Evolutionary conservation across 2,113 vertebrate species (phyloP), one percentile per base, ranked within the genome.

Genomic region (Rhombomys opimus): DNA sequence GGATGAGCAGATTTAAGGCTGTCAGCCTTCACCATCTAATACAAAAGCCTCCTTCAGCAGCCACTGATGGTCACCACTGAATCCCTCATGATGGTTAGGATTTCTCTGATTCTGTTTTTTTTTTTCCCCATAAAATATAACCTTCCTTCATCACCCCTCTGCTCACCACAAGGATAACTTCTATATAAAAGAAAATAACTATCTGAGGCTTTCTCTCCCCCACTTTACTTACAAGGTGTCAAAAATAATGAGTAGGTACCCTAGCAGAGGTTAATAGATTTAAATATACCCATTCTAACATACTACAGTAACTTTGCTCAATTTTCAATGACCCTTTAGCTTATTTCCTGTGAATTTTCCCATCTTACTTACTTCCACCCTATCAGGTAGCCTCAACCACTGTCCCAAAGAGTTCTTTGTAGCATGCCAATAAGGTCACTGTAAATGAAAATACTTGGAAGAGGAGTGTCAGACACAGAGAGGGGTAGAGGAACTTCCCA

Each of bases 11-110:
- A 3, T 32, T 61, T 4, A 17, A 30, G n/a, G 52, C 52, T 46
- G 4, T 67, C 10, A 8, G n/a, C 65, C 41, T 82, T 54, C 25
- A n/a, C 32, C 30, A 7, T 23, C 46, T 22, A 13, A 22, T 14
- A 52, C 41, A 35, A 70, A 52, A 30, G 10, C 15, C 7, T n/a
- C 46, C 8, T 35, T 70, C 46, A 23, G 35, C 25, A 35, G 57
- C 22, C 67, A 0, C 22, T 8, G 50, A 52, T 25, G 5, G 20
- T 2, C 82, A 12, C n/a, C 4, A 2, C 63, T 50, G 3, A 68
- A 30, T 54, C 8, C 20, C 67, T 50, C 4, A 0, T 6, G 57
- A 4, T 41, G n/a, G 6, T 14, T 41, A 4, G 5, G 23, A 41
- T 80, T 84, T 59, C 35, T 70, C n/a, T 17, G 35, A 25, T 65